Conservation (phyloP, 2,113 vertebrate species). For the Rhizomys pruinosus region DNA sequence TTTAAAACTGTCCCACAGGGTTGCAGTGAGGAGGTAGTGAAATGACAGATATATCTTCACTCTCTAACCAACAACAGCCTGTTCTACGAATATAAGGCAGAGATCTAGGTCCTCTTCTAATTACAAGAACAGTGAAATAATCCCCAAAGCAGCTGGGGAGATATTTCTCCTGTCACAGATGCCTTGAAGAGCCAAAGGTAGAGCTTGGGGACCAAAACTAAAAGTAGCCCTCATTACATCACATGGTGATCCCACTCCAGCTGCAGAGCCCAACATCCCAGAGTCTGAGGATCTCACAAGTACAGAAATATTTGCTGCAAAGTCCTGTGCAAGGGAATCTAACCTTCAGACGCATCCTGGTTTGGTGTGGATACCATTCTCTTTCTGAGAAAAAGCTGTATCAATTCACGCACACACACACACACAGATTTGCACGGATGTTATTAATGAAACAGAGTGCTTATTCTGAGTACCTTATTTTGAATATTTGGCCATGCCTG, state of each 20-base stretch:
- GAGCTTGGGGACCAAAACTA: background rate
- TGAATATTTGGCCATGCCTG: background rate
- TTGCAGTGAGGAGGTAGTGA: background rate
- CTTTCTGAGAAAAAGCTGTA: background rate
- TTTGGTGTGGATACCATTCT: background rate
- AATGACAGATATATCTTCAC: background rate
- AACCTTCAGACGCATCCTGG: background rate
- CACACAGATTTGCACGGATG: background rate
- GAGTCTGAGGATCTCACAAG: background rate
- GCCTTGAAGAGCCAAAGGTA: background rate
- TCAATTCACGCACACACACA: background rate
- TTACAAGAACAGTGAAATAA: background rate
- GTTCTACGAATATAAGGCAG: background rate
- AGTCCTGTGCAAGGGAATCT: background rate
- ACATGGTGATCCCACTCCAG: background rate
- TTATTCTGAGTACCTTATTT: background rate
- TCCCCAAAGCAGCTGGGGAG: background rate
- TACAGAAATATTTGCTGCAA: background rate
- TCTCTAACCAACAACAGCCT: background rate
- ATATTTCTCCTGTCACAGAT: background rate
- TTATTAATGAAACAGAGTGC: slow-evolving; percentile 27
- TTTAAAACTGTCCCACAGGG: background rate
- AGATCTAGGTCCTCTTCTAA: background rate
- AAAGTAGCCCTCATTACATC: background rate
- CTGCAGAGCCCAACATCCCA: background rate